These are phyloP conservation scores for Mionectes olivaceus DNA, from an alignment of 2,797 vertebrate genomes.

Conservation along the genomic window DNA sequence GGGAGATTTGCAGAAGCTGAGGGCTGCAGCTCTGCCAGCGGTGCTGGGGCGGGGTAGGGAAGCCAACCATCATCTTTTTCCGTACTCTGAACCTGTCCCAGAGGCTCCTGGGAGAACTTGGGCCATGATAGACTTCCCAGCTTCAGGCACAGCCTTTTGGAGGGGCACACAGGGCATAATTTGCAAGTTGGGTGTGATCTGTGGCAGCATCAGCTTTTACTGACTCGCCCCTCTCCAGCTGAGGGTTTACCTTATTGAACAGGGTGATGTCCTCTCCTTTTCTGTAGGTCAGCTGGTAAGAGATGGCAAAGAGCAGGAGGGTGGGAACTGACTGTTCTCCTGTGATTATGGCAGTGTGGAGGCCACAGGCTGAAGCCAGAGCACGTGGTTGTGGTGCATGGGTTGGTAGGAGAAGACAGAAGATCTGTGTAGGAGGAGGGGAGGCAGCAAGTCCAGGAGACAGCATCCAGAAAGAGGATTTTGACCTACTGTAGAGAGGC, in stretches of 20 bases:
- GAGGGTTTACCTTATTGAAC: neutral
- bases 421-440: neutral
- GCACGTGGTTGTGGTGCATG: neutral
- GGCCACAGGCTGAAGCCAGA: neutral
- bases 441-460: neutral
- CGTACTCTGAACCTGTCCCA: no score
- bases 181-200: neutral
- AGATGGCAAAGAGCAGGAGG: neutral
- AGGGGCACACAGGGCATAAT: rapidly evolving
- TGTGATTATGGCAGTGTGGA: neutral
- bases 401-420: neutral
- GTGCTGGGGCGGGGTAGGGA: neutral
- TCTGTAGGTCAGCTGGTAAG: neutral
- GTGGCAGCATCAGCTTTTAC: neutral
- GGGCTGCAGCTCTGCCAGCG: neutral
- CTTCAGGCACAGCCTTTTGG: neutral
- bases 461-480: neutral
- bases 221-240: neutral
- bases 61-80: neutral
- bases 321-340: neutral
- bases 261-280: neutral
- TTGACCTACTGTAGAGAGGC: neutral
- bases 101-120: neutral
- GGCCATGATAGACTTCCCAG: neutral
- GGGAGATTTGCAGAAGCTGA: neutral